These are phyloP conservation scores for Platycercus adscitus DNA, from an alignment of 2,113 vertebrate genomes.

Conservation along the genomic window DNA sequence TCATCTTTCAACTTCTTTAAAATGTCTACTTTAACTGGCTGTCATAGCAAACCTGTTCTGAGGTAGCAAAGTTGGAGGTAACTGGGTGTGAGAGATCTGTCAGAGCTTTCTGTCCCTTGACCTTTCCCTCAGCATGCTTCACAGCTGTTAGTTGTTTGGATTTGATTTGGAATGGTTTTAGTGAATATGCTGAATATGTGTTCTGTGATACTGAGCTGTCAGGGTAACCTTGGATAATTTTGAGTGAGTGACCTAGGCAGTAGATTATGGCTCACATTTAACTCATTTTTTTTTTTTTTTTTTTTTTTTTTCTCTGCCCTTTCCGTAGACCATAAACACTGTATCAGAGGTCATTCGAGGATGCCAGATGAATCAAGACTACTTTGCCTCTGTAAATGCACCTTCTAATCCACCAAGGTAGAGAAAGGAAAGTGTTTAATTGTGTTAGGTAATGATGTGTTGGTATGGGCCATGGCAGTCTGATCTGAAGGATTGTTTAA, in stretches of 20 bases:
- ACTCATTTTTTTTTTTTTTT: background rate
- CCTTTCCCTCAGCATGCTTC: background rate
- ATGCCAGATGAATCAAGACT: conserved; percentile 95
- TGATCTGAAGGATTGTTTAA: background rate
- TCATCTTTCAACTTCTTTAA: background rate
- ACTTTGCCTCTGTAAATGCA: conserved; percentile 97
- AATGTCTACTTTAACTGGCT: background rate
- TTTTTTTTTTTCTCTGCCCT: background rate
- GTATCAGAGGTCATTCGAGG: conserved; percentile 98
- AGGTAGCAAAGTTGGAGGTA: background rate
- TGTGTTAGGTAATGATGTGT: background rate
- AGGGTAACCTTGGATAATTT: background rate
- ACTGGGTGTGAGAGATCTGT: accelerated
- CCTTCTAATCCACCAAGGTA: conserved; percentile 97
- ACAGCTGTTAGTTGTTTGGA: background rate
- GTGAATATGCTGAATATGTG: background rate
- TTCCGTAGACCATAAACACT: conserved; percentile 93
- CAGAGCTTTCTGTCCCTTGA: background rate
- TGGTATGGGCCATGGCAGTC: background rate
- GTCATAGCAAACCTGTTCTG: background rate
- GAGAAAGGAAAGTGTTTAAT: conserved; percentile 7
- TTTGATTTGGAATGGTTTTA: background rate
- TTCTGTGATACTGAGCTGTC: background rate
- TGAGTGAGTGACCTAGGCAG: background rate
- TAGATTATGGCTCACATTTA: background rate